phyloP scores from a whole-genome alignment of 2,888 invertebrate species.

The Rhynchonema sp. region DNA sequence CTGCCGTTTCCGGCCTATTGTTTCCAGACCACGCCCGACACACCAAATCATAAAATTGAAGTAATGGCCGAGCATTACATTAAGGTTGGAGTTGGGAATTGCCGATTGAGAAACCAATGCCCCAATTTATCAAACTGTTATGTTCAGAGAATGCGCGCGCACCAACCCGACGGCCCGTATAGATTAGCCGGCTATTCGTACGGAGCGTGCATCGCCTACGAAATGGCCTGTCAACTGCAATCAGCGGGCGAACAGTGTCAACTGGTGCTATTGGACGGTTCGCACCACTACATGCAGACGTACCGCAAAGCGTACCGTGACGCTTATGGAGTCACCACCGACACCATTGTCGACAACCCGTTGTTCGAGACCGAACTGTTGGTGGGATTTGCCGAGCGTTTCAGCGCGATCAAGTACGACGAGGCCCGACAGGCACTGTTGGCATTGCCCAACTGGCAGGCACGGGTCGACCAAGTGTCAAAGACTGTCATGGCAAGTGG shows the following conservation, averaged over 20 bases:
- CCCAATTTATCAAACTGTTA: no score
- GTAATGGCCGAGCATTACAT: not conserved
- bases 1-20: constrained; percentile 60
- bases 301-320: constrained; percentile 16
- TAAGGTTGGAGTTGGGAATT: not conserved
- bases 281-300: constrained; percentile 28
- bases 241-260: no score
- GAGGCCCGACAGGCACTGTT: constrained; percentile 30
- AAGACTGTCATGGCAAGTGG: no score
- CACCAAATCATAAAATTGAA: constrained; percentile 41
- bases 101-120: no score
- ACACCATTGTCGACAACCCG: not conserved
- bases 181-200: no score
- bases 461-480: no score
- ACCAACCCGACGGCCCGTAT: no score
- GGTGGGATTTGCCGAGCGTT: constrained; percentile 57
- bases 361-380: constrained; percentile 37
- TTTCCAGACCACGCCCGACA: constrained; percentile 61
- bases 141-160: no score
- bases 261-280: no score
- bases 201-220: no score
- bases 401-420: constrained; percentile 46
- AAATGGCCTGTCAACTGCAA: no score
- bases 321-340: constrained; percentile 2
- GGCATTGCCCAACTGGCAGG: no score